These are phyloP conservation scores for Psettodes erumei DNA, from an alignment of 2,113 vertebrate genomes.

Conservation along the genomic window DNA sequence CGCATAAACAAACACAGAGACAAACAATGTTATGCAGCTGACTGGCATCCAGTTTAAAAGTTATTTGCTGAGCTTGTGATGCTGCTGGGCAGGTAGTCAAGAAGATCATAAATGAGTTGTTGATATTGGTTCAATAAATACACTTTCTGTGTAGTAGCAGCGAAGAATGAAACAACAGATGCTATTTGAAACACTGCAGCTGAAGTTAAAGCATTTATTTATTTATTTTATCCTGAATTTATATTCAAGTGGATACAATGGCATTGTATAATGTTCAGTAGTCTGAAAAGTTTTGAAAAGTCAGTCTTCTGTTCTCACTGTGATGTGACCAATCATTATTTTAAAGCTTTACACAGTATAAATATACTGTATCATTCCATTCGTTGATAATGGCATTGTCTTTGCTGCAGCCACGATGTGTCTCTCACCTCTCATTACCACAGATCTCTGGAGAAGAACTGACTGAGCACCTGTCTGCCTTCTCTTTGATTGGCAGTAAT, in stretches of 20 bases:
- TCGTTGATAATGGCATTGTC: neutral
- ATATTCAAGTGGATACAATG: neutral
- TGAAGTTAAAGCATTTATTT: too few species aligned
- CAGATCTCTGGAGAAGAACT: neutral
- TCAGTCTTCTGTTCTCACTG: neutral
- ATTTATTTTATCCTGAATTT: neutral
- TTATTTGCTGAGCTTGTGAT: neutral
- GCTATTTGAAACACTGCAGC: neutral
- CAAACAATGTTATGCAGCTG: neutral
- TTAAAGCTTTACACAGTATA: neutral
- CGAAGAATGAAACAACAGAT: neutral
- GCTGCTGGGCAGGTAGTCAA: conserved; percentile 7
- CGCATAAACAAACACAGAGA: neutral
- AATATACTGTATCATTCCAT: neutral
- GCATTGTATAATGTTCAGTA: neutral
- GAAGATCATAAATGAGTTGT: neutral
- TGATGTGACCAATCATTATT: neutral
- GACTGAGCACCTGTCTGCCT: neutral
- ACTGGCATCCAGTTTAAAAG: neutral
- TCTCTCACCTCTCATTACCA: neutral
- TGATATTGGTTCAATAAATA: conserved; percentile 3
- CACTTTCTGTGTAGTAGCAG: neutral
- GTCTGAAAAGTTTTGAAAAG: neutral
- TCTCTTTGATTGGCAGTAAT: conserved; percentile 40
- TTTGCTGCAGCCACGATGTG: neutral